Evolutionary conservation across 2,888 invertebrate species (phyloP).

Genomic region (Anodontia alba): DNA sequence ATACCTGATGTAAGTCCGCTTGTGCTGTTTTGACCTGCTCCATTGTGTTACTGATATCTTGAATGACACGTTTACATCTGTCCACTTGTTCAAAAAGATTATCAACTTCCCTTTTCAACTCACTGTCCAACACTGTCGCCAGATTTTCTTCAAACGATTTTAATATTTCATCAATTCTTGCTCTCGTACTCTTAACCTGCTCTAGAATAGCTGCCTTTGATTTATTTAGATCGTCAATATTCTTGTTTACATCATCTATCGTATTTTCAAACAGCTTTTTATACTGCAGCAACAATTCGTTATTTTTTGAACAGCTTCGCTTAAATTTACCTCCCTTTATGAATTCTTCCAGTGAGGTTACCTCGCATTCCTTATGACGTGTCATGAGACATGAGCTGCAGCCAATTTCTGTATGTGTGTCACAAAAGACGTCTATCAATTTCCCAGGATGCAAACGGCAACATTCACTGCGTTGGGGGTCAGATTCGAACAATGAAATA

Average conservation of each 20-base stretch:
- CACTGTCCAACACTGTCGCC: constrained; percentile 30
- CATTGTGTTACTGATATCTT: constrained; percentile 43
- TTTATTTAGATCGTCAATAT: constrained; percentile 40
- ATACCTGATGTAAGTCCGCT: constrained; percentile 34
- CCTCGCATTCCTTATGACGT: constrained; percentile 48
- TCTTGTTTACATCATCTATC: constrained; percentile 37
- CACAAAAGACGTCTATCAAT: constrained; percentile 50
- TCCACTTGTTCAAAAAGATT: constrained; percentile 29
- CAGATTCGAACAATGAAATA: constrained; percentile 48
- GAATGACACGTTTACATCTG: constrained; percentile 41
- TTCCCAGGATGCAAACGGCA: constrained; percentile 53
- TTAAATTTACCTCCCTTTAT: constrained; percentile 55
- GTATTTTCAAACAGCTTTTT: constrained; percentile 51
- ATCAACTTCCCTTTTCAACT: constrained; percentile 40
- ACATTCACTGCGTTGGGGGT: constrained; percentile 40
- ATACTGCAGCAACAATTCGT: constrained; percentile 50
- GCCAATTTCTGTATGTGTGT: constrained; percentile 49
- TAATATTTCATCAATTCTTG: constrained; percentile 27
- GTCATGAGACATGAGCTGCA: constrained; percentile 54
- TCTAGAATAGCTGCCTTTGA: constrained; percentile 35
- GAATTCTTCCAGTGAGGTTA: constrained; percentile 37
- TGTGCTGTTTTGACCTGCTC: constrained; percentile 50
- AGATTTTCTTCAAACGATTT: constrained; percentile 35
- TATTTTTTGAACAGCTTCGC: constrained; percentile 48
- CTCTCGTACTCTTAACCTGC: constrained; percentile 33